phyloP scores from a whole-genome alignment of 2,113 vertebrate species.

The Pipra filicauda region DNA sequence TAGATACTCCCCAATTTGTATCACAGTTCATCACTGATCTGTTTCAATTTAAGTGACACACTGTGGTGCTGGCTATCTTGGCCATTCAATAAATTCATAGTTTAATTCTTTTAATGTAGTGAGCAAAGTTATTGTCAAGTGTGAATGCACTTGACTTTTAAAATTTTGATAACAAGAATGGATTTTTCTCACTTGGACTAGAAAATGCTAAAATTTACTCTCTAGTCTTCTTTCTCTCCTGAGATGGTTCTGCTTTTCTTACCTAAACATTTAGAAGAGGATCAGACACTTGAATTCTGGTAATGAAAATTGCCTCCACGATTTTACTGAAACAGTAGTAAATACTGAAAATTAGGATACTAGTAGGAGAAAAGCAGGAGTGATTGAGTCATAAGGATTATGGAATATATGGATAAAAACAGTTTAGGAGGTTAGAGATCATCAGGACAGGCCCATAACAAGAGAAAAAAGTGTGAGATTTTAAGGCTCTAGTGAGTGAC shows the following conservation, averaged over 20 bases:
- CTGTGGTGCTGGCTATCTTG: neutral
- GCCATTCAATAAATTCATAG: neutral
- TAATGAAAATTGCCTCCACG: neutral
- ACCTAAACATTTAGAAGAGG: neutral
- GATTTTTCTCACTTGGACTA: neutral
- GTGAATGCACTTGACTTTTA: neutral
- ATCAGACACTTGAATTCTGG: neutral
- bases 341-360: neutral
- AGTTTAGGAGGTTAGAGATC: neutral
- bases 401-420: neutral
- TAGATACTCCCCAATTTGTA: neutral
- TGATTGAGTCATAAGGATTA: neutral
- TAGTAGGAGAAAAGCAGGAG: neutral
- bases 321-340: neutral
- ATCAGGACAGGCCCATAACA: neutral
- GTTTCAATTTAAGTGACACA: neutral
- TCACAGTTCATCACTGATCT: neutral
- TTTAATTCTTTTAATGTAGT: neutral
- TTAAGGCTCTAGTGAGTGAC: neutral
- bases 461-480: neutral
- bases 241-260: neutral
- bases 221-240: neutral
- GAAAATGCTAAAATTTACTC: neutral
- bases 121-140: neutral
- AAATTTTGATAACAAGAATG: neutral